These are phyloP conservation scores for Electrophaes corylata DNA, from an alignment of 2,888 invertebrate species.

Conservation along the genomic window DNA sequence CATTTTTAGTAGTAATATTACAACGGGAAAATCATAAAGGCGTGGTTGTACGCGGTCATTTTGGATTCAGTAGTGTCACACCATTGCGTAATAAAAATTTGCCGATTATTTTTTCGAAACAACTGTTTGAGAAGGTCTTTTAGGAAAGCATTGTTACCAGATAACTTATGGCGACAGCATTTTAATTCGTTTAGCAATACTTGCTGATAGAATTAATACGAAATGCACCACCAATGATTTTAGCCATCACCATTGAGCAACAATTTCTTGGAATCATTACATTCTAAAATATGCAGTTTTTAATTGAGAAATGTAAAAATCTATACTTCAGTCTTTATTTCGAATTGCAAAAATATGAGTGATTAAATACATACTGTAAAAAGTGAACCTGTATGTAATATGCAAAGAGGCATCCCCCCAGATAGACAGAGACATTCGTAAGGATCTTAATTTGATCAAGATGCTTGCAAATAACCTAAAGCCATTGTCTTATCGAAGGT, in stretches of 20 bases:
- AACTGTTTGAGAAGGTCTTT: not conserved
- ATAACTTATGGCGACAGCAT: conserved; percentile 2
- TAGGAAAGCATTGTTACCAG: not conserved
- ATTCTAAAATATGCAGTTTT: not conserved
- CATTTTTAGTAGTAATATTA: too few species aligned
- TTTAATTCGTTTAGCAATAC: conserved; percentile 1
- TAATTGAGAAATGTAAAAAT: not conserved
- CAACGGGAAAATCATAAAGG: too few species aligned
- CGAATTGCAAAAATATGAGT: not conserved
- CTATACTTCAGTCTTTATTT: not conserved
- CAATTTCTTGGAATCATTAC: not conserved
- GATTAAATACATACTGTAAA: too few species aligned
- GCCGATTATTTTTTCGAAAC: conserved; percentile 2
- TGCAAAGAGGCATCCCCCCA: too few species aligned
- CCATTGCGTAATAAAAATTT: not conserved
- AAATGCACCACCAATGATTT: not conserved
- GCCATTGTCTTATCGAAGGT: too few species aligned
- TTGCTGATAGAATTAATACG: not conserved
- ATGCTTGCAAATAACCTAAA: too few species aligned
- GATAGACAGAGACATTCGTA: too few species aligned
- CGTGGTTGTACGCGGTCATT: not conserved
- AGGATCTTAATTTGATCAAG: too few species aligned
- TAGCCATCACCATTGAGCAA: not conserved
- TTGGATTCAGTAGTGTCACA: not conserved
- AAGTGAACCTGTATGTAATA: too few species aligned